Percentiles rank a stretch among this genome's conserved stretches.
phyloP scores from a whole-genome alignment of 1,140 invertebrate species.

The Listronotus bonariensis region DNA sequence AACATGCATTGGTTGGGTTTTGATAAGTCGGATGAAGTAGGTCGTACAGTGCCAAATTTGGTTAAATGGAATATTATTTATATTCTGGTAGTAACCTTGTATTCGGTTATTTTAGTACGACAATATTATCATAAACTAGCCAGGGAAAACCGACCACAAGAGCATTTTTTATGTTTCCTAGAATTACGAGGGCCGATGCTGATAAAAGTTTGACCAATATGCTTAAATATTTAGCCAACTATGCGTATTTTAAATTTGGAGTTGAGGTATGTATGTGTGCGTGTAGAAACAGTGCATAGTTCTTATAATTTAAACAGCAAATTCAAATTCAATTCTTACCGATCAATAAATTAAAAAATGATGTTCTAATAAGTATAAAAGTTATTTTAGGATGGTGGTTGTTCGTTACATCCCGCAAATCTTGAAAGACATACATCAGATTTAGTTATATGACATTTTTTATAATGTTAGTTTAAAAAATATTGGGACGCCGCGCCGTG shows the following conservation, averaged over 20 bases:
- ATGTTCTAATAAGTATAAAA: too few relatives aligned
- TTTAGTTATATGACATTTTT: too few relatives aligned
- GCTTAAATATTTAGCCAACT: constrained; percentile 89
- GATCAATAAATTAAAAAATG: too few relatives aligned
- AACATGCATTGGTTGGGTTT: constrained; percentile 92
- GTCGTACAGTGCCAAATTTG: constrained; percentile 66
- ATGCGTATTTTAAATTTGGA: constrained; percentile 94
- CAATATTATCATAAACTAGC: constrained; percentile 61
- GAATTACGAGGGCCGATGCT: constrained; percentile 79
- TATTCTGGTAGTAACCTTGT: constrained; percentile 82
- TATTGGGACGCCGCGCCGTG: too few relatives aligned
- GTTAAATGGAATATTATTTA: constrained; percentile 84
- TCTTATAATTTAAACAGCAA: too few relatives aligned
- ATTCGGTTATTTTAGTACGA: constrained; percentile 82
- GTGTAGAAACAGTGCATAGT: neutral
- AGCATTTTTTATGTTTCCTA: constrained; percentile 83
- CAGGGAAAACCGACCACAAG: constrained; percentile 62
- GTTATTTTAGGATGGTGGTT: too few relatives aligned
- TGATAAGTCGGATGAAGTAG: constrained; percentile 65
- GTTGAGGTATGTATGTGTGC: constrained; percentile 70
- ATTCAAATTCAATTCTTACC: too few relatives aligned
- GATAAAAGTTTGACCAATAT: constrained; percentile 82
- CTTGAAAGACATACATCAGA: too few relatives aligned
- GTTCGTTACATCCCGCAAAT: too few relatives aligned
- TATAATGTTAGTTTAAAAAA: too few relatives aligned